phyloP scores from a whole-genome alignment of 2,113 vertebrate species.

The Cyanocitta stelleri region DNA sequence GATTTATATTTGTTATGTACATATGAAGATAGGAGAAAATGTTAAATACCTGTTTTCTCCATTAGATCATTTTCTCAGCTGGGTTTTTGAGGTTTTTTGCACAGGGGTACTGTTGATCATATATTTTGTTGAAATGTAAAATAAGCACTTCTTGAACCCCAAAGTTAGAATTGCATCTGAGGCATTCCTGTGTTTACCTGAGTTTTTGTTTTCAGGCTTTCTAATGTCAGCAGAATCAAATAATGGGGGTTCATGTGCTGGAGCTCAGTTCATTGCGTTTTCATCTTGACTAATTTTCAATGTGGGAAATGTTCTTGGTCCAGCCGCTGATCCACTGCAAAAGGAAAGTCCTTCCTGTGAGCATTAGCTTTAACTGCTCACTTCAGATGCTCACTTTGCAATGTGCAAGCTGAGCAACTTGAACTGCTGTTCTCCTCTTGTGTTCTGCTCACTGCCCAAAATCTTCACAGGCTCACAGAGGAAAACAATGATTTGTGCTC shows the following conservation, averaged over 20 bases:
- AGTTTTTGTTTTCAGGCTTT: slow-evolving; percentile 15
- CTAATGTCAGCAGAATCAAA: neutral
- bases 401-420: neutral
- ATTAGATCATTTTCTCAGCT: neutral
- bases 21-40: neutral
- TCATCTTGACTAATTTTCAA: slow-evolving; percentile 31
- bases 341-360: neutral
- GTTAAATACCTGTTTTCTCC: slow-evolving; percentile 28
- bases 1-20: slow-evolving; percentile 32
- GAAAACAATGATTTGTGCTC: neutral
- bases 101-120: neutral
- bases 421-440: slow-evolving; percentile 1
- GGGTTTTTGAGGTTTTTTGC: neutral
- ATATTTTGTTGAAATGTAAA: neutral
- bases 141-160: neutral
- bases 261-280: neutral
- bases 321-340: neutral
- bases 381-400: neutral
- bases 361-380: neutral
- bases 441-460: neutral
- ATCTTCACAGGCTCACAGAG: neutral
- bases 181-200: neutral
- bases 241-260: neutral
- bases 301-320: neutral
- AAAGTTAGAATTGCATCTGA: neutral